Evolutionary conservation across 2,113 vertebrate species (phyloP).

Genomic region (Phrynosoma platyrhinos): DNA sequence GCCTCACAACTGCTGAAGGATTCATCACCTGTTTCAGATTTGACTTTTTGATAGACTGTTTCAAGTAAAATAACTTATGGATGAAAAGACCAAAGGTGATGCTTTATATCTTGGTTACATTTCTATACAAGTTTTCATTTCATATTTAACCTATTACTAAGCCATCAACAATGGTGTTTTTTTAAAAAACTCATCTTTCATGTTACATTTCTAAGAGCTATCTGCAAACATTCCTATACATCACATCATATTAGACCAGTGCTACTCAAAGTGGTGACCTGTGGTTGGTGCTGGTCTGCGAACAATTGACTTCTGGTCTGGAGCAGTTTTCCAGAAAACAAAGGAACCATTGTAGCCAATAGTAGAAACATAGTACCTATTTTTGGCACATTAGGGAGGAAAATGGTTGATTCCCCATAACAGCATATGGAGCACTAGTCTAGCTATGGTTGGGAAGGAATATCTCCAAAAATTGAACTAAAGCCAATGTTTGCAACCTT

Average conservation of each 20-base stretch:
- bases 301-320: too few relatives aligned
- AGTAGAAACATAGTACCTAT: too few relatives aligned
- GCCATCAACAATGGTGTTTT: neutral
- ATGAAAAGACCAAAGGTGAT: neutral
- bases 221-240: neutral
- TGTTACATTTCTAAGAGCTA: neutral
- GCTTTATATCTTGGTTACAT: neutral
- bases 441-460: neutral
- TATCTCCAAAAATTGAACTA: neutral
- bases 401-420: too few relatives aligned
- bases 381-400: too few relatives aligned
- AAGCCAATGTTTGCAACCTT: neutral
- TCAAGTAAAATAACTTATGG: constrained; percentile 6
- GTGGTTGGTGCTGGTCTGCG: too few relatives aligned
- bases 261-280: too few relatives aligned
- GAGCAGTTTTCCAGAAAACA: too few relatives aligned
- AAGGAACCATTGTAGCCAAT: too few relatives aligned
- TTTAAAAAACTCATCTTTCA: neutral
- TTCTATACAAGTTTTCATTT: neutral
- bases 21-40: neutral
- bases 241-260: neutral
- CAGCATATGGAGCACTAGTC: too few relatives aligned
- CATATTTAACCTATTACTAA: neutral
- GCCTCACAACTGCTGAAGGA: too few relatives aligned
- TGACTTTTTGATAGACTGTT: neutral